phyloP scores from a whole-genome alignment of 2,113 vertebrate species.

The Lucifuga dentata region DNA sequence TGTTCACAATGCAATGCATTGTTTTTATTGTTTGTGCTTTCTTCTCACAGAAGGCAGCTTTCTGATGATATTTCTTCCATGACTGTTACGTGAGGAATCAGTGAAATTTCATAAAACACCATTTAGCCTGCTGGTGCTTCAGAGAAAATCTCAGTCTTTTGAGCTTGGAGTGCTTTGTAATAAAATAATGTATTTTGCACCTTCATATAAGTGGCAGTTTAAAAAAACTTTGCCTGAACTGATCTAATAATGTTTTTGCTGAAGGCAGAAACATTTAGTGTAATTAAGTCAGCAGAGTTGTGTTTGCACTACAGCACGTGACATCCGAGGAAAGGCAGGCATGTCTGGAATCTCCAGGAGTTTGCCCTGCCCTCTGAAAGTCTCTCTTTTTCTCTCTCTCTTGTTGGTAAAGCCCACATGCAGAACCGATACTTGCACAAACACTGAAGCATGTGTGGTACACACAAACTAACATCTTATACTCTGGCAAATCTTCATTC shows the following conservation, averaged over 20 bases:
- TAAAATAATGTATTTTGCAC: background rate
- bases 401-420: constrained; percentile 52
- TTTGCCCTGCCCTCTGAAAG: constrained; percentile 54
- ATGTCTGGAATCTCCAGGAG: constrained; percentile 81
- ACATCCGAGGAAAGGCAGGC: constrained; percentile 74
- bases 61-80: constrained; percentile 45
- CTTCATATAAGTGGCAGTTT: background rate
- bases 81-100: constrained; percentile 3
- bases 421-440: constrained; percentile 11
- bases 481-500: background rate
- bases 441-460: constrained; percentile 16
- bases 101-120: constrained; percentile 14
- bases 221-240: background rate
- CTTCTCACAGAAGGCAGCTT: constrained; percentile 22
- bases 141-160: constrained; percentile 16
- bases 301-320: constrained; percentile 63
- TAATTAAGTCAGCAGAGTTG: constrained; percentile 40
- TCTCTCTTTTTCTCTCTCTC: constrained; percentile 25
- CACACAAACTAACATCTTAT: background rate
- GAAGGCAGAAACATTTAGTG: constrained; percentile 17
- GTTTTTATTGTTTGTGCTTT: constrained; percentile 37
- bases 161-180: background rate
- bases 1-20: constrained; percentile 43
- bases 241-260: constrained; percentile 10
- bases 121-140: background rate